Conservation (phyloP, 92 coral and sea anemone species). For the Desmophyllum pertusum region DNA sequence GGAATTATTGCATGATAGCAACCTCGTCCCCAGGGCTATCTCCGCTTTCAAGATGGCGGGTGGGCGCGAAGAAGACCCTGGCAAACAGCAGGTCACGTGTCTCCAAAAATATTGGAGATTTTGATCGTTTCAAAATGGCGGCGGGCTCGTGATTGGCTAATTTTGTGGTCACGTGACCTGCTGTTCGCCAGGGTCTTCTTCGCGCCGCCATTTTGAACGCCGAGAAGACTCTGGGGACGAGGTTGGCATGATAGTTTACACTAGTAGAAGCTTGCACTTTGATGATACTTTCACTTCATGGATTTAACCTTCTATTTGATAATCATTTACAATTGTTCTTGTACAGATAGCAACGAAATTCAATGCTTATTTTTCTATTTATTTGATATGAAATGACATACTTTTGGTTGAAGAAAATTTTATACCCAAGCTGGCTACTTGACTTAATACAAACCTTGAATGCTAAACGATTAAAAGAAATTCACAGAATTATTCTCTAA, state of each 20-base stretch:
- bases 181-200: no score
- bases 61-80: no score
- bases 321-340: conserved; percentile 6
- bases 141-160: no score
- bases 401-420: conserved; percentile 9
- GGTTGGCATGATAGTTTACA: background rate
- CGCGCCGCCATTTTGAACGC: no score
- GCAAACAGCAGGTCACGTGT: no score
- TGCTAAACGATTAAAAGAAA: background rate
- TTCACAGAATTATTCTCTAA: background rate
- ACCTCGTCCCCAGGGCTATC: no score
- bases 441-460: background rate
- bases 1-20: conserved; percentile 14
- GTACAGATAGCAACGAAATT: conserved; percentile 7
- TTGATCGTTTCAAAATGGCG: no score
- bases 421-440: background rate
- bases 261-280: background rate
- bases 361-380: conserved; percentile 32
- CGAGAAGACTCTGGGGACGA: no score
- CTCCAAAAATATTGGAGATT: no score
- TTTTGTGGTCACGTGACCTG: no score
- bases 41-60: no score
- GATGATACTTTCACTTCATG: background rate
- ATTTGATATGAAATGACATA: conserved; percentile 27
- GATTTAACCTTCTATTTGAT: background rate